Evolutionary conservation across 2,888 invertebrate genomes (phyloP).

Genomic region (Ecliptopera silaceata): DNA sequence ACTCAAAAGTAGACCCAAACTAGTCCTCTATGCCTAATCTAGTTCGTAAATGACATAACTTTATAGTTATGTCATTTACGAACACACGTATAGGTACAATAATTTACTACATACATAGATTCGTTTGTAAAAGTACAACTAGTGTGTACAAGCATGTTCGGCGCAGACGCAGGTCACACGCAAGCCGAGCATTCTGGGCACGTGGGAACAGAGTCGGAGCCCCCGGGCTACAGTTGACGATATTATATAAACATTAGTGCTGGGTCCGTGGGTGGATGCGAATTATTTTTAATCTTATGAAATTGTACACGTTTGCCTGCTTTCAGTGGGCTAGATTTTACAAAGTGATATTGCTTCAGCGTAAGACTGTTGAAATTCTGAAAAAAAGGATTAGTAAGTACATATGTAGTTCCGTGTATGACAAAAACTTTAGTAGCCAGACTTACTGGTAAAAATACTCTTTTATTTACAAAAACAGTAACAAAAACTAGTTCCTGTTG

Average conservation of each 20-base stretch:
- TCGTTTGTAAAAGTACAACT: slow-evolving; percentile 1
- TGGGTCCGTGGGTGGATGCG: slow-evolving; percentile 44
- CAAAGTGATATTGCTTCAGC: no score
- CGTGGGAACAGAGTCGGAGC: slow-evolving; percentile 76
- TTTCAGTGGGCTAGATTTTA: no score
- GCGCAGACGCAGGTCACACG: slow-evolving; percentile 70
- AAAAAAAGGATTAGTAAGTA: no score
- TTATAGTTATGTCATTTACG: no score
- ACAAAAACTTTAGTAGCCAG: neutral
- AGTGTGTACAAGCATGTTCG: slow-evolving; percentile 17
- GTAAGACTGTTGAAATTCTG: no score
- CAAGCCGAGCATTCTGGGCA: slow-evolving; percentile 80
- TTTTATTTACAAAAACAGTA: neutral
- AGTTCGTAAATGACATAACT: no score
- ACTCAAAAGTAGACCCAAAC: no score
- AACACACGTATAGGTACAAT: no score
- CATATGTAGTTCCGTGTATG: slow-evolving; percentile 2
- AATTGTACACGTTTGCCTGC: neutral
- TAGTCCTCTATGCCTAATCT: no score
- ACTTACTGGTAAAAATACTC: neutral
- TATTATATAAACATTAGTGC: slow-evolving; percentile 70
- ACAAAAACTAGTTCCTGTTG: slow-evolving; percentile 18
- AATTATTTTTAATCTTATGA: slow-evolving; percentile 32
- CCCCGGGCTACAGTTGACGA: slow-evolving; percentile 79
- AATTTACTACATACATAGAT: neutral